These are phyloP conservation scores for Lytechinus variegatus DNA, from an alignment of 35 echinoderm and acorn worm species.

Conservation along the genomic window DNA sequence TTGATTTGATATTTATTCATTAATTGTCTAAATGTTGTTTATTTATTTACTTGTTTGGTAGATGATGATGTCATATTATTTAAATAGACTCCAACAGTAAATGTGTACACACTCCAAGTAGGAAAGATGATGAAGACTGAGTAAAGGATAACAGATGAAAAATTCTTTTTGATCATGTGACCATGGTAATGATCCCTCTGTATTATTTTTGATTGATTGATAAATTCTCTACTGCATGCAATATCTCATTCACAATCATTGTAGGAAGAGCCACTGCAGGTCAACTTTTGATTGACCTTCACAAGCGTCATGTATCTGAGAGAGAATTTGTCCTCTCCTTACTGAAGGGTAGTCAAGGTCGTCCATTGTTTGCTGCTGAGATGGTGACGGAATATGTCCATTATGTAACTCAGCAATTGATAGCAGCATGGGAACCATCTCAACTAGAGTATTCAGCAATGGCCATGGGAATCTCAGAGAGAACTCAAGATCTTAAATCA, in stretches of 20 bases:
- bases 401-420: conserved; percentile 62
- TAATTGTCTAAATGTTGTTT: too few species aligned
- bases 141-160: too few species aligned
- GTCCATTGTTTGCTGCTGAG: conserved; percentile 79
- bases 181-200: too few species aligned
- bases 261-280: conserved; percentile 74
- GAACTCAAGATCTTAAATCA: conserved; percentile 85
- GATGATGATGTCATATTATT: too few species aligned
- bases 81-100: too few species aligned
- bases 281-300: conserved; percentile 84
- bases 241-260: neutral
- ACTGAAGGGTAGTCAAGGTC: conserved; percentile 67
- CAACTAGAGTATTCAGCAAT: conserved; percentile 83
- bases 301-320: conserved; percentile 75
- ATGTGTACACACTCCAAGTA: too few species aligned
- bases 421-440: conserved; percentile 58
- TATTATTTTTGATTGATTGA: neutral
- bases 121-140: too few species aligned
- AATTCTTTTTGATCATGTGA: too few species aligned
- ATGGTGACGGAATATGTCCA: conserved; percentile 94
- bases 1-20: too few species aligned
- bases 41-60: too few species aligned
- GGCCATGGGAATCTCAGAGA: conserved; percentile 84
- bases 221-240: neutral
- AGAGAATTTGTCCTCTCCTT: conserved; percentile 77